Conservation (phyloP, 1,140 invertebrate genomes). For the Lordiphosa stackelbergi region DNA sequence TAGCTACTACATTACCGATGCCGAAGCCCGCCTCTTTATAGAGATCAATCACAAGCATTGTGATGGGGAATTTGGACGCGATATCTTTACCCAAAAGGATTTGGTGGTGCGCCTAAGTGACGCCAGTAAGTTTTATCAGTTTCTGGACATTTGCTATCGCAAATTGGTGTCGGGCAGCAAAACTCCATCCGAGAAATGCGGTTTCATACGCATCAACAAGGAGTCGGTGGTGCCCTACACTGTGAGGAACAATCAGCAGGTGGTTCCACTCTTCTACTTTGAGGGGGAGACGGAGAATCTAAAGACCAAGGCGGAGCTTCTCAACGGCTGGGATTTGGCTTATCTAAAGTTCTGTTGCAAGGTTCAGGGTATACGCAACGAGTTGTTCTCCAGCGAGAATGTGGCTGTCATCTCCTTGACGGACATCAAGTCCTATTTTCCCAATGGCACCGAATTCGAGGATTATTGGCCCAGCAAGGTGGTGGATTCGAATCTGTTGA, state of each 20-base stretch:
- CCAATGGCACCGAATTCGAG: conserved; percentile 90
- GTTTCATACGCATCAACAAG: conserved; percentile 95
- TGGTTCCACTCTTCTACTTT: conserved; percentile 95
- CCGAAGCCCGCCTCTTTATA: conserved; percentile 92
- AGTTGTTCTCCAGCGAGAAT: conserved; percentile 92
- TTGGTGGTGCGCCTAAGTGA: conserved; percentile 91
- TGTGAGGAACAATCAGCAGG: conserved; percentile 88
- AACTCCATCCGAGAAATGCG: conserved; percentile 88
- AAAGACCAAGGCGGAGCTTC: conserved; percentile 88
- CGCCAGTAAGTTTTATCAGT: conserved; percentile 93
- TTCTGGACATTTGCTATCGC: conserved; percentile 91
- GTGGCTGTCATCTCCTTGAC: conserved; percentile 92
- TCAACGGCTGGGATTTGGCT: conserved; percentile 93
- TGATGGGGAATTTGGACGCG: conserved; percentile 91
- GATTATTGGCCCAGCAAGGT: conserved; percentile 94
- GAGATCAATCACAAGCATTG: conserved; percentile 96
- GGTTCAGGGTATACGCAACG: conserved; percentile 93
- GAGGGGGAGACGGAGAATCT: conserved; percentile 94
- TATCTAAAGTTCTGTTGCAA: conserved; percentile 96
- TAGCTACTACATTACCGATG: conserved; percentile 95
- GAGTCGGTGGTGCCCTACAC: conserved; percentile 96
- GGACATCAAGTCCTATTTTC: conserved; percentile 94
- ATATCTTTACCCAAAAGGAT: conserved; percentile 93
- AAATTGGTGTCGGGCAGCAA: conserved; percentile 84
- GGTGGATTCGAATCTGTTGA: conserved; percentile 85